Conservation (phyloP, 2,797 vertebrate species). For the Bucorvus abyssinicus region DNA sequence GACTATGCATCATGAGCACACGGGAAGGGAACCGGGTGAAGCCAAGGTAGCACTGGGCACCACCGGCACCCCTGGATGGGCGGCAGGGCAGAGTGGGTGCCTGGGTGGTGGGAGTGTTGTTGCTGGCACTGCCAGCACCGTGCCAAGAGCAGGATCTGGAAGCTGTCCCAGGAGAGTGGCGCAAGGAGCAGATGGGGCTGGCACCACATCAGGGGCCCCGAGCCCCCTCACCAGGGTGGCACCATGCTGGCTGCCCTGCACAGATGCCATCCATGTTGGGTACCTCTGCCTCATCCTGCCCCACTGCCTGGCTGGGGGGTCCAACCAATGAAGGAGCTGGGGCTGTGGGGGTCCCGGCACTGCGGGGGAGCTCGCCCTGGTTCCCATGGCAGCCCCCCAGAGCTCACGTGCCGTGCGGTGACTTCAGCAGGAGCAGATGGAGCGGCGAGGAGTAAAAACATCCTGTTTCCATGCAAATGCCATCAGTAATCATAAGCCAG, state of each 20-base stretch:
- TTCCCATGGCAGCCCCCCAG: slow-evolving; percentile 59
- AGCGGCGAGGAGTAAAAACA: slow-evolving; percentile 56
- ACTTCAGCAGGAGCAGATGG: slow-evolving; percentile 73
- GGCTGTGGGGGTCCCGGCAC: background rate
- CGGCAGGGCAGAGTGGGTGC: rapidly evolving
- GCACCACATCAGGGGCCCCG: background rate
- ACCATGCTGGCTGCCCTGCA: rapidly evolving
- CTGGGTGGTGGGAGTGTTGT: background rate
- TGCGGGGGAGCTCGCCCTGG: background rate
- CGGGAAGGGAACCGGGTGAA: rapidly evolving
- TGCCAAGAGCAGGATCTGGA: slow-evolving; percentile 66
- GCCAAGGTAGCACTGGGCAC: background rate
- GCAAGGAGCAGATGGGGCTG: slow-evolving; percentile 53
- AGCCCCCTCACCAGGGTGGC: background rate
- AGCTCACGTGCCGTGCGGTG: slow-evolving; percentile 51
- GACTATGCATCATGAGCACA: rapidly evolving
- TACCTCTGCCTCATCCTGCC: background rate
- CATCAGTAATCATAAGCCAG: slow-evolving; percentile 45
- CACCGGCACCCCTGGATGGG: rapidly evolving
- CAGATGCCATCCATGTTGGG: background rate
- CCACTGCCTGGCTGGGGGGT: background rate
- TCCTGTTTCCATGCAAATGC: slow-evolving; percentile 68
- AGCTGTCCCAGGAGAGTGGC: slow-evolving; percentile 57
- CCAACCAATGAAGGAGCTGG: rapidly evolving
- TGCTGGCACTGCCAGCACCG: background rate